phyloP scores from a whole-genome alignment of 2,888 invertebrate genomes.

The Hirtodrosophila alboralis region DNA sequence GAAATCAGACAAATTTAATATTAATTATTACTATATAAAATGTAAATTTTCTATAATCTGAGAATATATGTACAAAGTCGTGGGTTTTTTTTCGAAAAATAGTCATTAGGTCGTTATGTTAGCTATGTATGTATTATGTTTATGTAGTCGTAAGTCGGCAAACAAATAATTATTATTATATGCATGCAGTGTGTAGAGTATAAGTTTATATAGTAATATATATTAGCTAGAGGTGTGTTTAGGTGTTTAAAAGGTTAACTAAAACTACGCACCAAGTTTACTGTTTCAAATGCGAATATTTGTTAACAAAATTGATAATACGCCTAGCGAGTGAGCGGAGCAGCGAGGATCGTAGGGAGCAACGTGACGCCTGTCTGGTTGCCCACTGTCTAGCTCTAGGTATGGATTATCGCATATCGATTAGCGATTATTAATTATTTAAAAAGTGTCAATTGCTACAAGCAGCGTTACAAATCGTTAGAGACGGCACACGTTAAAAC shows the following conservation, averaged over 20 bases:
- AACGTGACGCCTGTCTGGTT: conserved; percentile 22
- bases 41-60: conserved; percentile 11
- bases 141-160: conserved; percentile 54
- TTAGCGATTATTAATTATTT: too few species aligned
- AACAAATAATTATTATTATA: conserved; percentile 21
- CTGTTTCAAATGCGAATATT: conserved; percentile 37
- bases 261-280: conserved; percentile 69
- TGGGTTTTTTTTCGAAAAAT: conserved; percentile 16
- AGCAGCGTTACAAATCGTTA: conserved; percentile 65
- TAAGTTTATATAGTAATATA: conserved; percentile 5
- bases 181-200: conserved; percentile 34
- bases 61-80: conserved; percentile 58
- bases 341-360: conserved; percentile 41
- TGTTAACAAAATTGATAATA: conserved; percentile 63
- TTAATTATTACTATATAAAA: conserved; percentile 20
- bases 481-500: conserved; percentile 44
- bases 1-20: conserved; percentile 15
- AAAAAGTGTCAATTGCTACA: conserved; percentile 59
- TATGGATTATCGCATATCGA: conserved; percentile 33
- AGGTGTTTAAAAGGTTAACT: conserved; percentile 24
- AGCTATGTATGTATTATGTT: conserved; percentile 41
- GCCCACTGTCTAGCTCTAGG: conserved; percentile 32
- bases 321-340: conserved; percentile 44
- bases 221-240: too few species aligned
- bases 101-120: conserved; percentile 58